Evolutionary conservation across 2,888 invertebrate genomes (phyloP).

Genomic region (Parascotia fuliginaria): DNA sequence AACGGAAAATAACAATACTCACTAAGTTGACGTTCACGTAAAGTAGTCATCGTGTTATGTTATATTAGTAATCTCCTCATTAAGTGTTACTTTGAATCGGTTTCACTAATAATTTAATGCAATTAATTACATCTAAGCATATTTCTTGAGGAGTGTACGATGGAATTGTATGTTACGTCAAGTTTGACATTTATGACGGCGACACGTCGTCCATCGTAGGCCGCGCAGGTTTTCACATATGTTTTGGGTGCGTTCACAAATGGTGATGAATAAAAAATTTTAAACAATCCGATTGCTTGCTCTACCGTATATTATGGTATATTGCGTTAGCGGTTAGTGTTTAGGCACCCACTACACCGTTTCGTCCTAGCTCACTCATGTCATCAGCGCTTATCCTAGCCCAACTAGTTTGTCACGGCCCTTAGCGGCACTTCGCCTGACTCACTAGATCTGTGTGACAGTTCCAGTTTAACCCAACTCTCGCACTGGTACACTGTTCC

Average conservation of each 20-base stretch:
- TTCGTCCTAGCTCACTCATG: no score
- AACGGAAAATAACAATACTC: conserved; percentile 27
- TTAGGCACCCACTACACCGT: no score
- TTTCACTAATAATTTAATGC: conserved; percentile 15
- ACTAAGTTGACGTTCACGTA: conserved; percentile 62
- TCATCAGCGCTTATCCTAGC: no score
- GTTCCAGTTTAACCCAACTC: no score
- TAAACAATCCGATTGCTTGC: no score
- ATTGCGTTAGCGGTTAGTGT: no score
- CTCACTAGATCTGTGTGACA: no score
- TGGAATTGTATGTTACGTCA: conserved; percentile 35
- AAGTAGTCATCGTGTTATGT: conserved; percentile 41
- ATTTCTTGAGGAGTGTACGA: conserved; percentile 25
- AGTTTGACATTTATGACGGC: conserved; percentile 31
- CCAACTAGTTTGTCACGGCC: no score
- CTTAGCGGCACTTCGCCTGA: no score
- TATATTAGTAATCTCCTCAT: conserved; percentile 26
- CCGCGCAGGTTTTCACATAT: conserved; percentile 9
- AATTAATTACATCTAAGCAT: conserved; percentile 19
- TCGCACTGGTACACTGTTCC: no score
- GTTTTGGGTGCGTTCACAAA: conserved; percentile 14
- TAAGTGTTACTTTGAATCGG: conserved; percentile 20
- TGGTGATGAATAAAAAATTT: neutral
- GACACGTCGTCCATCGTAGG: conserved; percentile 43
- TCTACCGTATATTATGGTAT: no score